Evolutionary conservation across 2,797 vertebrate genomes (phyloP).

Genomic region (Mormyrus hasselquistii): DNA sequence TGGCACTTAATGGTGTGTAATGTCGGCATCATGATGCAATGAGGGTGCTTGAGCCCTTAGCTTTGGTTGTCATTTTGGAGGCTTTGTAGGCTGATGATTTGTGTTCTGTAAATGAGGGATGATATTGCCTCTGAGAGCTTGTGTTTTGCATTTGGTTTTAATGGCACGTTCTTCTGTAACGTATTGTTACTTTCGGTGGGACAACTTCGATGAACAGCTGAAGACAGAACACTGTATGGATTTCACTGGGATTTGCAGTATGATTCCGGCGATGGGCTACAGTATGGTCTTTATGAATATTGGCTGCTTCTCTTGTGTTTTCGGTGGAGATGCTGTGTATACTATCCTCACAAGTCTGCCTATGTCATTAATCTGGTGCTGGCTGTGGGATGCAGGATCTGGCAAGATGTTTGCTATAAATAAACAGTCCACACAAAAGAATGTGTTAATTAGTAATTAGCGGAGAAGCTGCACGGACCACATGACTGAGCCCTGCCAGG

Average conservation of each 20-base stretch:
- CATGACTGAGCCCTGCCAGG: constrained; percentile 42
- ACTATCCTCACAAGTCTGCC: constrained; percentile 38
- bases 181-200: background rate
- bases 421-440: constrained; percentile 60
- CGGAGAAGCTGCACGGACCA: constrained; percentile 46
- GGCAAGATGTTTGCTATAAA: constrained; percentile 63
- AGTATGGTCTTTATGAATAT: constrained; percentile 1
- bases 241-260: background rate
- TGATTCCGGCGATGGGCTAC: background rate
- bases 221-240: background rate
- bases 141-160: background rate
- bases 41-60: background rate
- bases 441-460: constrained; percentile 70
- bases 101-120: background rate
- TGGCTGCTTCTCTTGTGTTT: background rate
- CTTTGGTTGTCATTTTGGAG: background rate
- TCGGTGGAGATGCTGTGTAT: constrained; percentile 27
- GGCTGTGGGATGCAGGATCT: constrained; percentile 67
- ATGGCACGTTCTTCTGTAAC: background rate
- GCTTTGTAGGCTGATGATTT: background rate
- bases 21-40: background rate
- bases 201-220: background rate
- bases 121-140: background rate
- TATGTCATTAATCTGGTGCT: constrained; percentile 68
- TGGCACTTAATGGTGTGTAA: background rate